Base-by-base conservation (phyloP, 2,113 vertebrate species). In the Thinocorus orbignyianus region DNA sequence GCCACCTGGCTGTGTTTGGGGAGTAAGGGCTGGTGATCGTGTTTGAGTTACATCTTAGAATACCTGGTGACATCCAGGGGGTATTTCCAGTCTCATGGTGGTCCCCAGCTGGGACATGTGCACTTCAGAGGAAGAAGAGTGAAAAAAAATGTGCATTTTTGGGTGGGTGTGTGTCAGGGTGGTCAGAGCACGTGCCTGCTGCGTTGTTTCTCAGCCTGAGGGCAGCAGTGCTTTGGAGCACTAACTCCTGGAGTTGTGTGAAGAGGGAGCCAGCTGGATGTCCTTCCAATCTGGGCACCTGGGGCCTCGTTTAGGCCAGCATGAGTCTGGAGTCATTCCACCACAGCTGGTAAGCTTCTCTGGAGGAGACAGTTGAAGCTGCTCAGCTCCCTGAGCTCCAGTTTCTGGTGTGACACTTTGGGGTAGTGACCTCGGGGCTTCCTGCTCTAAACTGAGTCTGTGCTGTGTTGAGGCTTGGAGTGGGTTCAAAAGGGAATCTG, bases 371-470 rank as follows among this genome's bases (percentile, higher is more conserved):
- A 46, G 7, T 8, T 66, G 55, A 41, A 61, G 20, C 62, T 80
- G 10, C 42, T 48, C 0, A 0, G 65, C 16, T 25, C 58, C 2
- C 0, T 49, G 60, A 24, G 65, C 46, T 73, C 33, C n/a, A 3
- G 42, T 18, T 24, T 8, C 52, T 82, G n/a, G 3, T 64, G 35
- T 23, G 30, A 20, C 58, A 5, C 26, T 37, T 11, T 1, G 13
- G 60, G 33, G 33, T 61, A n/a, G 48, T 17, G 17, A 10, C 51
- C 24, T 13, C 16, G 35, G 26, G 33, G 17, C 22, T 92, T 62
- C 24, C 30, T 57, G 76, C 76, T 86, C 24, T 52, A 17, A 72
- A 2, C 22, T 28, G 66, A 88, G 15, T 42, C 52, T 85, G 28
- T 10, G 25, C 31, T 62, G 16, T 52, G 9, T 2, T 76, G 68